Base-by-base conservation (phyloP, 2,113 vertebrate species). In the Heterotis niloticus region DNA sequence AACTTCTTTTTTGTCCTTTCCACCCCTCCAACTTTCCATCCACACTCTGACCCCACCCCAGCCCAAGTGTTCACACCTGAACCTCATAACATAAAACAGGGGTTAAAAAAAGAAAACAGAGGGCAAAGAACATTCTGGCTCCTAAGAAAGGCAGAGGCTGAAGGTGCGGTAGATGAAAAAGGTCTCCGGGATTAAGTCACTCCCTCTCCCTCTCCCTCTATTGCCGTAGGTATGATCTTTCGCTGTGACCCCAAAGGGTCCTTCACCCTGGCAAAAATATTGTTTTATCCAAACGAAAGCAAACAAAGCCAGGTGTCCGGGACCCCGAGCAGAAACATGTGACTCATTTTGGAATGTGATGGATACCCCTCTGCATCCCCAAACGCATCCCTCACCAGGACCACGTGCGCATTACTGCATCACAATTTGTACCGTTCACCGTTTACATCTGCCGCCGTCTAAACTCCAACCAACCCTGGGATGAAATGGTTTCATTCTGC, bases 141-240 rank as follows among this genome's bases (percentile, higher is more conserved):
- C 64, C 23, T 44, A 66, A 80, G 73, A 69, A 57, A 80, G 72
- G 20, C 52, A 75, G 71, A 67, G 78, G 64, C 67, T 80, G 72
- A 14, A 54, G 65, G 73, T 60, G 79, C 62, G 64, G 69, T 73
- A 76, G 79, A 69, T 68, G 79, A 76, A 80, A 80, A 26, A 76
- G 79, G 73, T 76, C 65, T 80, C 65, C 54, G 44, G 79, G 70
- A 76, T 80, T 76, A 76, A 51, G 65, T 80, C 76, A 80, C 78
- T 80, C 66, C 70, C 78, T 56, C 20, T 29, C 67, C 52, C 26
- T 57, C 78, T 56, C 20, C 20, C 67, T 64, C 26, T 57, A 54
- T 60, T 34, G 78, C 62, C 57, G 13, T n/a, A 65, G 78, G 78
- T 75, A 71, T 75, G 78, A 68, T 44, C 57, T 28, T 72, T 69